phyloP scores from a whole-genome alignment of 2,888 invertebrate genomes.

The Sussaba pulchella region DNA sequence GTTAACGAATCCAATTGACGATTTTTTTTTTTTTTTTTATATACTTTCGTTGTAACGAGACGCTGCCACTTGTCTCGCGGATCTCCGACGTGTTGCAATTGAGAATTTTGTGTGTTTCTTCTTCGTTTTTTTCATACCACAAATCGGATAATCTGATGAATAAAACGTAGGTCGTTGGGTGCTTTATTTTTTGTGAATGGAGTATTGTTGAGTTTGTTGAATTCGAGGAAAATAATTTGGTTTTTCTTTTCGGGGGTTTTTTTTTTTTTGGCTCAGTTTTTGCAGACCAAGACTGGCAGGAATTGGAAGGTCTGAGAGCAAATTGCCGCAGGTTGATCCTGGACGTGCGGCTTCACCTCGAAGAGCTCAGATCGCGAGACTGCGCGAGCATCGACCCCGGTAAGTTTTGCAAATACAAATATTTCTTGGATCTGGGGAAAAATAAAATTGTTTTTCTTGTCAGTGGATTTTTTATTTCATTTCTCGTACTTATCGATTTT shows the following conservation, averaged over 20 bases:
- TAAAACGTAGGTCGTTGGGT: constrained; percentile 45
- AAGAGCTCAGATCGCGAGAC: constrained; percentile 67
- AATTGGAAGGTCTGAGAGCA: constrained; percentile 81
- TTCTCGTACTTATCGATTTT: too few species aligned
- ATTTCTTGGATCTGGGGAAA: too few species aligned
- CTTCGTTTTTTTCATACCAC: constrained; percentile 19
- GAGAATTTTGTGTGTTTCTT: neutral
- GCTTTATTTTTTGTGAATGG: constrained; percentile 40
- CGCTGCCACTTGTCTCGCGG: constrained; percentile 24
- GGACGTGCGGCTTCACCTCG: constrained; percentile 61
- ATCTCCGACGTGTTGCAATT: constrained; percentile 35
- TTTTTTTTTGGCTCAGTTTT: constrained; percentile 68
- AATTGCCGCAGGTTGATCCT: constrained; percentile 82
- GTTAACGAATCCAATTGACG: constrained; percentile 42
- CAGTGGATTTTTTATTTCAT: too few species aligned
- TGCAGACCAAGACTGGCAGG: constrained; percentile 81
- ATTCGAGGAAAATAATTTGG: constrained; percentile 29
- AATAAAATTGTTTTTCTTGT: neutral
- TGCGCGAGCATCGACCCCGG: constrained; percentile 76
- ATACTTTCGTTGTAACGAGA: constrained; percentile 11
- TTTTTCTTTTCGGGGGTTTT: constrained; percentile 22
- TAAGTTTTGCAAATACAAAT: too few species aligned
- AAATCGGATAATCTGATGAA: constrained; percentile 55
- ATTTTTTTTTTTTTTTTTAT: constrained; percentile 36
- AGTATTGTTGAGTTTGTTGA: neutral